Base-by-base conservation (phyloP, 2,888 invertebrate species). In the Aethes cnicana region DNA sequence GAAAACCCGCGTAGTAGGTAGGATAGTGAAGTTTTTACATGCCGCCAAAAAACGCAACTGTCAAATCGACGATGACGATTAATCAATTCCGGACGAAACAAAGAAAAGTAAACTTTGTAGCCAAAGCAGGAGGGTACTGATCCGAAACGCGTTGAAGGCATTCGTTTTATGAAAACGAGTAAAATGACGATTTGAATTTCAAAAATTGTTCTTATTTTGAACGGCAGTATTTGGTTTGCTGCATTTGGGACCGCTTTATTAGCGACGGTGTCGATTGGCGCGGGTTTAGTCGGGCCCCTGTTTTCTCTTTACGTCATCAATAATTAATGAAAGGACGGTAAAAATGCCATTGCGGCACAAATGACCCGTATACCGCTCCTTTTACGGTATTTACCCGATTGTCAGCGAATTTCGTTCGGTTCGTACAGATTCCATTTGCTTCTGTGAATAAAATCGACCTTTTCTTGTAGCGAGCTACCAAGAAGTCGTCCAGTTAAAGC, bases 241-340 rank as follows among this genome's bases (percentile, higher is more conserved):
- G 70, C 63, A 61, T 72, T 69, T 67, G 59, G 64, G 69, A 73
- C 73, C 64, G 57, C 75, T 76, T 81, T 70, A 80, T 81, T 81
- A 81, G 71, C 50, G 49, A 42, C 60, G 76, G 81, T 81, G 81
- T 82, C 77, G 77, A 82, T 81, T 82, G 75, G 65, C 9, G 33
- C 14, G 48, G 12, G 44, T 50, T 50, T 50, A 50, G 50, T 68
- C 66, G 64, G 62, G 56, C 53, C 57, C 53, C 59, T 55, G 58
- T 57, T 64, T 72, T 67, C 68, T 57, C 66, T 64, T 70, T 65
- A 70, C 46, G 25, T 72, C 74, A 81, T 79, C 71, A 78, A 82
- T 81, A 76, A 77, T 81, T 76, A 74, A 81, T 81, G 78, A 76
- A n/a, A 46, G 55, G 37, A 56, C 53, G 52, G 21, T 48, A 26